Base-by-base conservation (phyloP, 2,797 vertebrate species). In the Lithobates sylvaticus region DNA sequence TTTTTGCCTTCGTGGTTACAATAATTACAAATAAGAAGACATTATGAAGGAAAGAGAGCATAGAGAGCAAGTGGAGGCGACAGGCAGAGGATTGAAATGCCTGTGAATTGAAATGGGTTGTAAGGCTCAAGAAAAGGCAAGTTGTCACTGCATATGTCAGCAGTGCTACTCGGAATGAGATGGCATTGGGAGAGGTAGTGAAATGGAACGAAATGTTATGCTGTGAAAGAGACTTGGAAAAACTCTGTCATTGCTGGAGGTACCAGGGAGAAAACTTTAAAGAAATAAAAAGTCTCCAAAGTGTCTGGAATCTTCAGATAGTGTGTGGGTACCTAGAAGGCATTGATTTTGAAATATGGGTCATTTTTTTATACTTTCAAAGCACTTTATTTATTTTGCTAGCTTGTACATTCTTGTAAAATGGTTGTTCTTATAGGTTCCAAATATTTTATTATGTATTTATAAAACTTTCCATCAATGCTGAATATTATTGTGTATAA, bases 121-220 rank as follows among this genome's bases (percentile, higher is more conserved):
- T 87, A 78, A 87, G 61, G 58, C 80, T 39, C 76, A 87, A 87
- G 81, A 83, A 87, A 87, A 87, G 85, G 85, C 74, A 87, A 72
- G 80, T 83, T 79, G 81, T 87, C 85, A 87, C 58, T 78, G 85
- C 85, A 83, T 81, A 87, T 87, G 85, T 83, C 85, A 87, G 85
- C 85, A 87, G 10, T 86, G 80, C 80, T 83, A 83, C 79, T 82
- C 80, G 77, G 74, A 83, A 86, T 83, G 75, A 86, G 69, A 83
- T 72, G 85, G 68, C 69, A 34, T 78, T 74, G 69, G 71, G 76
- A 83, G 85, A 86, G 85, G 13, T 79, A 87, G 76, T 83, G 68
- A 87, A 75, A 87, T 74, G 85, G 85, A 87, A 87, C 85, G 44
- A 65, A 83, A 78, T 83, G 75, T 68, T 83, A 78, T 50, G 54